Percentiles rank a stretch among this genome's conserved stretches.
These are phyloP conservation scores for Leptoclinus maculatus DNA, from an alignment of 2,797 vertebrate species.

Conservation along the genomic window DNA sequence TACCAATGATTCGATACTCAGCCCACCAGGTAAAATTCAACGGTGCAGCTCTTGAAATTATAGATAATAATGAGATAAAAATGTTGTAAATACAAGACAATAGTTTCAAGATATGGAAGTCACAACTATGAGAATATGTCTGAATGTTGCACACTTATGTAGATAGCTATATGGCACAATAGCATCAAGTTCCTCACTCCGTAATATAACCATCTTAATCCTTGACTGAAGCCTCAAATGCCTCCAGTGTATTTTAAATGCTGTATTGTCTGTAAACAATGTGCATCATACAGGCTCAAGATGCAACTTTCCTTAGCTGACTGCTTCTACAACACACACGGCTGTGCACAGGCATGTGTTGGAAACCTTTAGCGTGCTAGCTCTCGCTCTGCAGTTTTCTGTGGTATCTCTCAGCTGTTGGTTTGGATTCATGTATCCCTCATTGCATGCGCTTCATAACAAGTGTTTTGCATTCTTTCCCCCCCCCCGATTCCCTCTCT, in stretches of 20 bases:
- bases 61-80: background rate
- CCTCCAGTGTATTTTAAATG: conserved; percentile 39
- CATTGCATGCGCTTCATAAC: conserved; percentile 98
- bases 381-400: conserved; percentile 64
- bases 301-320: conserved; percentile 23
- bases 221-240: conserved; percentile 18
- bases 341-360: conserved; percentile 70
- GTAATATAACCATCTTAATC: conserved; percentile 2
- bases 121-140: background rate
- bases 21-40: background rate
- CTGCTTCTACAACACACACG: conserved; percentile 46
- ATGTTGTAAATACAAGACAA: background rate
- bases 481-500: conserved; percentile 77
- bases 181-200: background rate
- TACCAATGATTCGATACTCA: background rate
- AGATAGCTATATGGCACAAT: background rate
- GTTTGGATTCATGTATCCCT: conserved; percentile 91
- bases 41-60: background rate
- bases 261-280: conserved; percentile 48
- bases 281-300: conserved; percentile 27
- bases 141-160: conserved; percentile 14
- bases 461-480: conserved; percentile 93
- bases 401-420: conserved; percentile 84
- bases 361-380: conserved; percentile 57
- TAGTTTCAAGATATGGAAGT: background rate